Evolutionary conservation across 2,888 invertebrate species (phyloP).

Genomic region (Meloe dianella): DNA sequence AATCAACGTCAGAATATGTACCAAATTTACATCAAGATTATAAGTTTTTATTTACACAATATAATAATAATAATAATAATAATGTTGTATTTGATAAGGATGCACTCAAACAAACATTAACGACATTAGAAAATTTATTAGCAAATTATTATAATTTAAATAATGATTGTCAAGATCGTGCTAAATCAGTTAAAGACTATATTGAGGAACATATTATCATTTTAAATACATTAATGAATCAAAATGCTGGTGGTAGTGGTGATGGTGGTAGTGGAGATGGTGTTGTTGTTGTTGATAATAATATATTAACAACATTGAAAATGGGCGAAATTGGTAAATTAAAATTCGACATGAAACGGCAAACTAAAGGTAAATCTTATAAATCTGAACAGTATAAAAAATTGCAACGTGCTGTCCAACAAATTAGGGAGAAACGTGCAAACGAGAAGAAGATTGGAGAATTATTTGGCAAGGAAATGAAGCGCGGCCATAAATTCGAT

Average conservation of each 20-base stretch:
- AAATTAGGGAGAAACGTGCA: conserved; percentile 45
- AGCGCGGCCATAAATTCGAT: conserved; percentile 37
- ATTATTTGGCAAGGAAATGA: conserved; percentile 40
- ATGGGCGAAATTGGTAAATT: conserved; percentile 23
- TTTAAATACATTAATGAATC: conserved; percentile 32
- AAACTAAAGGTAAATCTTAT: conserved; percentile 12
- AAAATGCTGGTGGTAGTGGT: too few species aligned
- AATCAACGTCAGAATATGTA: conserved; percentile 32
- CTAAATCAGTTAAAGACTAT: conserved; percentile 53
- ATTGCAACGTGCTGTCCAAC: conserved; percentile 46
- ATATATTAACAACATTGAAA: background rate
- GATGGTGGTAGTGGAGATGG: too few species aligned
- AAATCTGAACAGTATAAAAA: conserved; percentile 47
- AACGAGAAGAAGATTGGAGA: conserved; percentile 47
- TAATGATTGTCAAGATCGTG: conserved; percentile 48
- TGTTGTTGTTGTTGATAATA: background rate
- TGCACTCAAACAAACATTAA: conserved; percentile 40
- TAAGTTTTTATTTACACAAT: conserved; percentile 18
- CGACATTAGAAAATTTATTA: conserved; percentile 39
- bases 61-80: conserved; percentile 29
- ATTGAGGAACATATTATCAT: conserved; percentile 51
- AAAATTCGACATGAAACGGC: conserved; percentile 12
- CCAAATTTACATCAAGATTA: conserved; percentile 39
- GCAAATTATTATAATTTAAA: conserved; percentile 51
- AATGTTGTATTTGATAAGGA: conserved; percentile 12